Percentiles rank a stretch among this genome's conserved stretches.
These are phyloP conservation scores for Anniella stebbinsi DNA, from an alignment of 2,797 vertebrate genomes.

Conservation along the genomic window DNA sequence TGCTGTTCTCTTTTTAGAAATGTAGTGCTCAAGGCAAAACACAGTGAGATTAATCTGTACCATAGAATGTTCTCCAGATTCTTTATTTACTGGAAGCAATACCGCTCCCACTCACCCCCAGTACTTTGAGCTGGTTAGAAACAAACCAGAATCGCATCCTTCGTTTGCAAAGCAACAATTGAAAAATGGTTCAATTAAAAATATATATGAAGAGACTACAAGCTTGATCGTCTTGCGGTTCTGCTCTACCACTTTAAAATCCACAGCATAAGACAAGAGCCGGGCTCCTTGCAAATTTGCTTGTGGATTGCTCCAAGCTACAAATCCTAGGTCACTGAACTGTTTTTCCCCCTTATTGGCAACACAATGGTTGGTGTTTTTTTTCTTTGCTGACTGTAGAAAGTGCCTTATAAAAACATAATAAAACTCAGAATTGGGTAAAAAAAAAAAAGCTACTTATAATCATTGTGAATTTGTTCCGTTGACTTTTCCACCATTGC, in stretches of 20 bases:
- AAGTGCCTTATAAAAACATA: not conserved
- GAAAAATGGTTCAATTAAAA: no score
- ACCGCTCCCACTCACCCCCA: no score
- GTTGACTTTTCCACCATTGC: not conserved
- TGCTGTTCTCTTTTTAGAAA: no score
- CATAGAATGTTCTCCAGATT: not conserved
- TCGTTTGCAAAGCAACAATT: not conserved
- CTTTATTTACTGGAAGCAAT: not conserved
- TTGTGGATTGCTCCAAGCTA: not conserved
- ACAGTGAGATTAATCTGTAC: no score
- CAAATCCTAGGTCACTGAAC: not conserved
- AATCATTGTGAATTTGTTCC: not conserved
- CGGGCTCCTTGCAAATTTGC: not conserved
- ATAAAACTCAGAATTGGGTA: not conserved
- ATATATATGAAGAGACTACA: no score
- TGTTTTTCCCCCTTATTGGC: no score
- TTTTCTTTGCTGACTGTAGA: not conserved
- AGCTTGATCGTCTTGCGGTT: not conserved
- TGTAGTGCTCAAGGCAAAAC: no score
- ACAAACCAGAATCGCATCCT: not conserved
- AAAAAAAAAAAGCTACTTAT: not conserved
- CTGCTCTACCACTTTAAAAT: not conserved
- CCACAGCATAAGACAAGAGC: not conserved
- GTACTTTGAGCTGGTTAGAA: not conserved
- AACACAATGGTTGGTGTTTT: not conserved